These are phyloP conservation scores for Poeciliopsis turrubarensis DNA, from an alignment of 2,113 vertebrate genomes.

Conservation along the genomic window DNA sequence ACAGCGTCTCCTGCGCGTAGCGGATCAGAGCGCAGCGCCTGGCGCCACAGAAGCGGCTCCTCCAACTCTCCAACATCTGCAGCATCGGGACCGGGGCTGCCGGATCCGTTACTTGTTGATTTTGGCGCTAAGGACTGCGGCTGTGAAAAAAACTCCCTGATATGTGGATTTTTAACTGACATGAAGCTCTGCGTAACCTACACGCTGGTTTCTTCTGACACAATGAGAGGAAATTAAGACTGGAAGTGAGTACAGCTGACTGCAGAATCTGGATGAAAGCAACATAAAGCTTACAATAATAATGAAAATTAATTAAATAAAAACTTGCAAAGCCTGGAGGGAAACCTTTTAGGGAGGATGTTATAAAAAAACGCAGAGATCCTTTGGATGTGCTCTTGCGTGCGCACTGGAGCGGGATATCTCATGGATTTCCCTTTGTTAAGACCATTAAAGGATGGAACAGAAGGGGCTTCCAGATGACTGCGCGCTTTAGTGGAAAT, in stretches of 20 bases:
- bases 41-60: not conserved
- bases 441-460: conserved; percentile 8
- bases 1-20: conserved; percentile 29
- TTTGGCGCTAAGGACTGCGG: not conserved
- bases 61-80: not conserved
- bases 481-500: conserved; percentile 16
- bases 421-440: not conserved
- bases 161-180: not conserved
- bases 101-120: not conserved
- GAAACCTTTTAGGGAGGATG: not conserved
- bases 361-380: not conserved
- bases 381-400: not conserved
- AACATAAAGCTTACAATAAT: not conserved
- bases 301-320: not conserved
- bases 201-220: not conserved
- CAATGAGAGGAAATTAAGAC: conserved; percentile 1
- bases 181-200: conserved; percentile 9
- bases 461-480: conserved; percentile 24
- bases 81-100: not conserved
- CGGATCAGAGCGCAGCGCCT: conserved; percentile 22
- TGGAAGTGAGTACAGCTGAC: conserved; percentile 41
- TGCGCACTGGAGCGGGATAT: conserved; percentile 1
- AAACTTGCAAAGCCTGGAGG: not conserved
- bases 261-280: not conserved
- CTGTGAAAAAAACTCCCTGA: not conserved